A percentile compares a stretch with the other conserved stretches of the same genome.
phyloP scores from a whole-genome alignment of 2,888 invertebrate genomes.

The Pheosia tremula region DNA sequence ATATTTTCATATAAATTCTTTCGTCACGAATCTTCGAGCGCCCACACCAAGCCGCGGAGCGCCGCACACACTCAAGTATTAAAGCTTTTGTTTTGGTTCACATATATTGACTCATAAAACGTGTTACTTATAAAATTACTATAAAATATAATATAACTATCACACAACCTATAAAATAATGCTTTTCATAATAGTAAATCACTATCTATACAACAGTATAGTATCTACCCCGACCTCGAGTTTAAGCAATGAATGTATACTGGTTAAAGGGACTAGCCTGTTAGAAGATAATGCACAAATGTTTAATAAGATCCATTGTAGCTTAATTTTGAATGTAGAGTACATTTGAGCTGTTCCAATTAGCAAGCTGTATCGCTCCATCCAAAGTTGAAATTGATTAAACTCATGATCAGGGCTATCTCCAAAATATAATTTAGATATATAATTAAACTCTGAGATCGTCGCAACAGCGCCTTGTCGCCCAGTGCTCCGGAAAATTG shows the following conservation, averaged over 20 bases:
- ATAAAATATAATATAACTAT: slow-evolving; percentile 70
- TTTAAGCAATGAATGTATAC: neutral
- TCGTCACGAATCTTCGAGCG: slow-evolving; percentile 1
- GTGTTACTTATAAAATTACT: slow-evolving; percentile 37
- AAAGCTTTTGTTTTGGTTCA: slow-evolving; percentile 78
- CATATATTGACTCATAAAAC: slow-evolving; percentile 39
- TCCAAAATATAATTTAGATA: slow-evolving; percentile 60
- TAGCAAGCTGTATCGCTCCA: no score
- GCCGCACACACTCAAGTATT: slow-evolving; percentile 34
- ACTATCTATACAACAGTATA: slow-evolving; percentile 51
- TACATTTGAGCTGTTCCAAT: no score
- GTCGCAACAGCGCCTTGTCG: slow-evolving; percentile 51
- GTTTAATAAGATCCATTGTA: no score
- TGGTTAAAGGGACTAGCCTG: no score
- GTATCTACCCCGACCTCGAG: neutral
- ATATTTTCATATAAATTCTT: slow-evolving; percentile 6
- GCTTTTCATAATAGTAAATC: slow-evolving; percentile 27
- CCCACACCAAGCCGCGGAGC: slow-evolving; percentile 13
- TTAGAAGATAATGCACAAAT: no score
- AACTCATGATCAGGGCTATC: slow-evolving; percentile 18
- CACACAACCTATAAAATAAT: slow-evolving; percentile 67
- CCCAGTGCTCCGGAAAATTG: slow-evolving; percentile 18
- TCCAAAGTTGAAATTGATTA: neutral
- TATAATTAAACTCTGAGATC: slow-evolving; percentile 74
- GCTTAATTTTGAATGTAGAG: no score